These are phyloP conservation scores for Acridotheres tristis DNA, from an alignment of 2,797 vertebrate genomes.

Conservation along the genomic window DNA sequence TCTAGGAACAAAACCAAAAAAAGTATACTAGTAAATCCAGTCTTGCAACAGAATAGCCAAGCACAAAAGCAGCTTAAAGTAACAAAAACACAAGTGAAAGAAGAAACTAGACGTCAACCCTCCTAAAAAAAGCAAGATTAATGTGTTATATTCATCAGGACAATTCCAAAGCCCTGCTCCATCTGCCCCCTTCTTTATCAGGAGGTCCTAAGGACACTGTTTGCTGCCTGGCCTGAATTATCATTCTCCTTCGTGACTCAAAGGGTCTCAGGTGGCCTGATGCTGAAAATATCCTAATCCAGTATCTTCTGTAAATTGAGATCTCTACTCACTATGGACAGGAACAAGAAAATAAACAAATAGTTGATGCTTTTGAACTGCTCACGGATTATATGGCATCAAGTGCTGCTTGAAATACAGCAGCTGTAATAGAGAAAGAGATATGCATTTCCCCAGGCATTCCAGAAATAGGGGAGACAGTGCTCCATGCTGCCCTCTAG, in stretches of 20 bases:
- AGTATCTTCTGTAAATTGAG: not conserved
- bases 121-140: not conserved
- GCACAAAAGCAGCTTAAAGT: not conserved
- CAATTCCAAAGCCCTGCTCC: not conserved
- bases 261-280: not conserved
- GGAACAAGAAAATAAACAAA: not conserved
- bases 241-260: not conserved
- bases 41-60: not conserved
- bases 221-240: not conserved
- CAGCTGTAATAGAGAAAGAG: not conserved
- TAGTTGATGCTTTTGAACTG: not conserved
- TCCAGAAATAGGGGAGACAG: not conserved
- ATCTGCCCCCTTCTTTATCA: not conserved
- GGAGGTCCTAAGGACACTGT: not conserved
- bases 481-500: not conserved
- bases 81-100: not conserved
- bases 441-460: not conserved
- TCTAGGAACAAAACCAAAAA: not conserved
- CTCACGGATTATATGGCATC: not conserved
- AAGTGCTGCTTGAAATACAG: not conserved
- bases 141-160: not conserved
- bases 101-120: not conserved
- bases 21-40: not conserved
- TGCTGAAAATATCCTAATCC: not conserved
- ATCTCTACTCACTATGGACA: not conserved